Evolutionary conservation across 2,113 vertebrate genomes (phyloP).

Genomic region (Zosterops japonicus): DNA sequence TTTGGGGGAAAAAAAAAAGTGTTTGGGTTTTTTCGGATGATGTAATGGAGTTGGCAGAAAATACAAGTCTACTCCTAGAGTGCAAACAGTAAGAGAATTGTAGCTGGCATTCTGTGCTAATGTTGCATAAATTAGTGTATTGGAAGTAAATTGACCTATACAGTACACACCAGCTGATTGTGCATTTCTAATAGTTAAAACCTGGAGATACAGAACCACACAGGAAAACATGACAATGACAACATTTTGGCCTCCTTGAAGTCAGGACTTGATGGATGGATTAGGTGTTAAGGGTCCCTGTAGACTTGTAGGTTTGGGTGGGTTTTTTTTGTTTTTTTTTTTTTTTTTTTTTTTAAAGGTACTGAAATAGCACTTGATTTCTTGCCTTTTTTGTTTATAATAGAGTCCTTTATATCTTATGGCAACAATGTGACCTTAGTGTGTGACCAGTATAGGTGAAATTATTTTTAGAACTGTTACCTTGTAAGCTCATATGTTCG

Average conservation of each 20-base stretch:
- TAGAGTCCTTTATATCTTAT: not conserved
- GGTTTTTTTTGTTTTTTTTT: too few relatives aligned
- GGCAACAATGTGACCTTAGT: slow-evolving; percentile 53
- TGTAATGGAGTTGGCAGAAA: slow-evolving; percentile 79
- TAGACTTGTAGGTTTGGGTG: not conserved
- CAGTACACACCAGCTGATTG: slow-evolving; percentile 9
- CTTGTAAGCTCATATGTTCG: not conserved
- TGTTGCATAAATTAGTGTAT: slow-evolving; percentile 70
- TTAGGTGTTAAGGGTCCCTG: not conserved
- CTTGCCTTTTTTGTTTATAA: not conserved
- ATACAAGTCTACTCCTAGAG: slow-evolving; percentile 70
- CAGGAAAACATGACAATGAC: not conserved
- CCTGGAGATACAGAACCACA: not conserved
- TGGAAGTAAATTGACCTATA: slow-evolving; percentile 65
- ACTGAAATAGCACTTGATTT: not conserved
- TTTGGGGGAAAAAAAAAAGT: not conserved
- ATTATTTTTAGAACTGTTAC: slow-evolving; percentile 21
- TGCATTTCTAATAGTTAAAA: slow-evolving; percentile 29
- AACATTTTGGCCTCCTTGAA: not conserved
- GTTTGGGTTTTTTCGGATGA: slow-evolving; percentile 75
- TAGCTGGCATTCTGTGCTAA: slow-evolving; percentile 70
- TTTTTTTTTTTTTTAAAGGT: not conserved
- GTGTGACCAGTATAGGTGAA: not conserved
- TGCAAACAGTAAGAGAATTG: slow-evolving; percentile 71
- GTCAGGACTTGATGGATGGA: not conserved